Conservation (phyloP, 2,113 vertebrate species). For the Hirundichthys speculiger region DNA sequence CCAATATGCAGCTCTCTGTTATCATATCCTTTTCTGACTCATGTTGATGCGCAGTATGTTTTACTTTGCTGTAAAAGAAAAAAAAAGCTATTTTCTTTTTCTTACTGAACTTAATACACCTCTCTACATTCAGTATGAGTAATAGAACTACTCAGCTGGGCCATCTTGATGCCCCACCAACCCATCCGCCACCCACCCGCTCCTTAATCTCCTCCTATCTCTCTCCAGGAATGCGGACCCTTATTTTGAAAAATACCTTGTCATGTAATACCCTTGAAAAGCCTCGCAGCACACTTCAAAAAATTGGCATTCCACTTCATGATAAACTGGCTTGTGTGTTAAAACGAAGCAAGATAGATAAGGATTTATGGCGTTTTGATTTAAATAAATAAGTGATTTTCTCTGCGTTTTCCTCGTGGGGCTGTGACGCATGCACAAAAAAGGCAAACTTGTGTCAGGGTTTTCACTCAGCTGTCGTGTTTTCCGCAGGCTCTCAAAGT, state of each 20-base stretch:
- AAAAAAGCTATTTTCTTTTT: slow-evolving; percentile 2
- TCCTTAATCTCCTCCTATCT: slow-evolving; percentile 77
- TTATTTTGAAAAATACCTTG: slow-evolving; percentile 79
- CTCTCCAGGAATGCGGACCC: slow-evolving; percentile 76
- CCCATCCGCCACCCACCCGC: slow-evolving; percentile 32
- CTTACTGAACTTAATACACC: slow-evolving; percentile 26
- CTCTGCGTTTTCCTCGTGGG: slow-evolving; percentile 22
- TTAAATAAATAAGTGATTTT: slow-evolving; percentile 61
- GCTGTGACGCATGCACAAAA: slow-evolving; percentile 28
- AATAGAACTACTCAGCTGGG: slow-evolving; percentile 59
- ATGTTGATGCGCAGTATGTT: too few relatives aligned
- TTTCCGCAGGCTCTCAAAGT: slow-evolving; percentile 44
- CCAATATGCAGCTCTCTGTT: too few relatives aligned
- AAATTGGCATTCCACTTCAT: slow-evolving; percentile 56
- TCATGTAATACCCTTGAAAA: slow-evolving; percentile 81
- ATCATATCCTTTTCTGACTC: too few relatives aligned
- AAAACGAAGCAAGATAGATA: slow-evolving; percentile 63
- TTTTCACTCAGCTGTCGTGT: slow-evolving; percentile 62
- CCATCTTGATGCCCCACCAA: slow-evolving; percentile 51
- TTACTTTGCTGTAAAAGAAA: too few relatives aligned
- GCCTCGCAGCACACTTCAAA: slow-evolving; percentile 54
- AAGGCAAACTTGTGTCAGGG: slow-evolving; percentile 39
- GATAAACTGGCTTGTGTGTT: slow-evolving; percentile 68
- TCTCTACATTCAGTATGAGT: slow-evolving; percentile 48
- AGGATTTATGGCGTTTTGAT: slow-evolving; percentile 63